phyloP scores from a whole-genome alignment of 2,888 invertebrate species.

The Scaptomyza parva region DNA sequence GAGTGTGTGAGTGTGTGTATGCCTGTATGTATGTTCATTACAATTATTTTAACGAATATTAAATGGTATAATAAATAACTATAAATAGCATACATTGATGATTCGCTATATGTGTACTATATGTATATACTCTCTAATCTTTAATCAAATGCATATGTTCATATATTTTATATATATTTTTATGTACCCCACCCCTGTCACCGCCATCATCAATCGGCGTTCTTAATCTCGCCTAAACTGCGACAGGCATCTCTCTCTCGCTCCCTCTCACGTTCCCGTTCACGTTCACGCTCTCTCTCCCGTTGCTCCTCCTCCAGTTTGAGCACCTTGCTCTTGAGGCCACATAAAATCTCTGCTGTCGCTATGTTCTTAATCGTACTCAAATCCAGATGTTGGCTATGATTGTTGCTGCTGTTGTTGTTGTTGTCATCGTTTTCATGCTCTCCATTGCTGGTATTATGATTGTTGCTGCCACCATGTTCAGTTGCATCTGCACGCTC shows the following conservation, averaged over 20 bases:
- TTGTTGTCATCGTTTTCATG: conserved; percentile 47
- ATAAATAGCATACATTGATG: conserved; percentile 70
- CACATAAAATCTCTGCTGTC: conserved; percentile 81
- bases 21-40: conserved; percentile 44
- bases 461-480: conserved; percentile 32
- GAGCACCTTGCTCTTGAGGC: conserved; percentile 81
- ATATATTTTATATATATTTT: conserved; percentile 25
- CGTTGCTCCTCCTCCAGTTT: conserved; percentile 79
- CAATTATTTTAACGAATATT: conserved; percentile 75
- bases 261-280: conserved; percentile 40
- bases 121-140: conserved; percentile 37
- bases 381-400: conserved; percentile 73
- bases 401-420: conserved; percentile 72
- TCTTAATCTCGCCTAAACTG: conserved; percentile 78
- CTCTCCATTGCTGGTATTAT: conserved; percentile 42
- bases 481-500: conserved; percentile 25
- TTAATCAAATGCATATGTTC: conserved; percentile 72
- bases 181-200: conserved; percentile 37
- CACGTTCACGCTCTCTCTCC: conserved; percentile 65
- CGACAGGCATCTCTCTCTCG: conserved; percentile 67
- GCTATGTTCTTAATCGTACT: conserved; percentile 82
- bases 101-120: conserved; percentile 48
- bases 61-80: conserved; percentile 76
- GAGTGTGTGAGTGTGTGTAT: conserved; percentile 4
- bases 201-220: conserved; percentile 75